Conservation (phyloP, 2,113 vertebrate genomes). For the Mirza zaza region DNA sequence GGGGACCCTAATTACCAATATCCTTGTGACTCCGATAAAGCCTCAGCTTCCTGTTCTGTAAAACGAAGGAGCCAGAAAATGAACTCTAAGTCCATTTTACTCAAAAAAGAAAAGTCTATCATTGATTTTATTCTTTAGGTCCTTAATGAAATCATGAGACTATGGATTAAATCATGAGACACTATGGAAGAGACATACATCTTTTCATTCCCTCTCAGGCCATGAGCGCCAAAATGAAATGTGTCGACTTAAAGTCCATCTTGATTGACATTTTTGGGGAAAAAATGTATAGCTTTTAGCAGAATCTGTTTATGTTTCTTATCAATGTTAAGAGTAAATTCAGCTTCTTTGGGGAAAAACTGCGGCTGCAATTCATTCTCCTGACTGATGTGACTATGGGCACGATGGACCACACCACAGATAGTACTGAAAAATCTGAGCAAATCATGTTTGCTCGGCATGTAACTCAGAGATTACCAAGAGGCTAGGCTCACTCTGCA, state of each 20-base stretch:
- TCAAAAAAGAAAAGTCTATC: not conserved
- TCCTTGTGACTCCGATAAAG: not conserved
- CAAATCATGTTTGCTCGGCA: not conserved
- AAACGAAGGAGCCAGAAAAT: not conserved
- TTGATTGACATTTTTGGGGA: not conserved
- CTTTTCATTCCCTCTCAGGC: not conserved
- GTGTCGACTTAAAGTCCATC: not conserved
- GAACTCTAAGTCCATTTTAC: not conserved
- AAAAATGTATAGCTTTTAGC: not conserved
- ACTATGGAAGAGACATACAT: not conserved
- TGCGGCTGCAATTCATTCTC: not conserved
- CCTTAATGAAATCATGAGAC: not conserved
- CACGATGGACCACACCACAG: not conserved
- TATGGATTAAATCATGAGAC: not conserved
- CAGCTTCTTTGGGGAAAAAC: not conserved
- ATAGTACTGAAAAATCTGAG: not conserved
- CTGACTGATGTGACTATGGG: not conserved
- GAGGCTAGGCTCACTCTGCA: not conserved
- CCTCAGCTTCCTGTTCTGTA: not conserved
- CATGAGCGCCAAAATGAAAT: not conserved
- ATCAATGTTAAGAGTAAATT: not conserved
- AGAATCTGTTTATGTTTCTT: not conserved
- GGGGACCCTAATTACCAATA: not conserved
- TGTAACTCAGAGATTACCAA: not conserved
- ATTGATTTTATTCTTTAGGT: not conserved